Percentiles rank a stretch among this genome's conserved stretches.
phyloP scores from a whole-genome alignment of 2,113 vertebrate species.

The Lonchura striata region DNA sequence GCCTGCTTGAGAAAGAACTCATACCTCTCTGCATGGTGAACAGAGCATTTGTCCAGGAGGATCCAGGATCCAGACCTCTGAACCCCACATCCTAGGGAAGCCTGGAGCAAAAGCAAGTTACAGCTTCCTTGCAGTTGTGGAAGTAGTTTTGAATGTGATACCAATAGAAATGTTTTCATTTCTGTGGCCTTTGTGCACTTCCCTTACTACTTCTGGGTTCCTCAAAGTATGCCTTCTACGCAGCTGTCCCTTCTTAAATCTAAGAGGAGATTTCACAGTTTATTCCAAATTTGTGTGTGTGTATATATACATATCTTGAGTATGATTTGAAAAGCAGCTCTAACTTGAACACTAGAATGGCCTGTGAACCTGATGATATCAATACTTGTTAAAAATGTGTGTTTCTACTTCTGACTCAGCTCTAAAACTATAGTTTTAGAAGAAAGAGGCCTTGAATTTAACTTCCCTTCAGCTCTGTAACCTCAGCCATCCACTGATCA shows the following conservation, averaged over 20 bases:
- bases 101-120: background rate
- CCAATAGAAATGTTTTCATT: background rate
- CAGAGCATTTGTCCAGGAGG: background rate
- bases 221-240: background rate
- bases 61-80: background rate
- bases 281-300: background rate
- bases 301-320: too few species aligned
- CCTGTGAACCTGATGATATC: background rate
- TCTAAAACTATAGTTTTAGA: background rate
- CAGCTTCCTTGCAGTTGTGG: background rate
- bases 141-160: background rate
- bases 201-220: background rate
- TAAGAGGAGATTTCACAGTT: background rate
- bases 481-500: background rate
- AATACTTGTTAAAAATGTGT: background rate
- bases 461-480: background rate
- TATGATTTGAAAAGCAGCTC: background rate
- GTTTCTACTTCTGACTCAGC: background rate
- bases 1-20: background rate
- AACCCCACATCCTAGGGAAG: background rate
- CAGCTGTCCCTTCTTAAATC: background rate
- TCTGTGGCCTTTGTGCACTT: background rate
- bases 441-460: background rate
- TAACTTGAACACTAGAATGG: background rate
- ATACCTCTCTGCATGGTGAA: background rate